A percentile compares a stretch with the other conserved stretches of the same genome.
Conservation (phyloP, 2,113 vertebrate species). For the Marmota flaviventris region DNA sequence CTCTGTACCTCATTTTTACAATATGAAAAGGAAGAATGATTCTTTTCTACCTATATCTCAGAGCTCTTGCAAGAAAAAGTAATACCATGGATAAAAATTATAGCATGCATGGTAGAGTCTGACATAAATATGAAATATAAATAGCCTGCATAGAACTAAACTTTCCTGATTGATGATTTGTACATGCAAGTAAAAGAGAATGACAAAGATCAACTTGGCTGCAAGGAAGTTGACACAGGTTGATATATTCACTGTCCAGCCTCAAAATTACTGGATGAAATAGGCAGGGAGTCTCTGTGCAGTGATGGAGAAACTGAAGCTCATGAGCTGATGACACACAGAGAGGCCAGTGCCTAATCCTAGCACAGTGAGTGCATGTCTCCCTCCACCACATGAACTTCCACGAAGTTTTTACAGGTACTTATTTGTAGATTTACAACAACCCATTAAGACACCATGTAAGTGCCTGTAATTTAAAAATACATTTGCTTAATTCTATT, state of each 20-base stretch:
- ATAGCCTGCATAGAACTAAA: not conserved
- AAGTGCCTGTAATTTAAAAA: constrained; percentile 17
- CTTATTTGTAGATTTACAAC: constrained; percentile 15
- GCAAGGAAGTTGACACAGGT: not conserved
- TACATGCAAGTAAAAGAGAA: not conserved
- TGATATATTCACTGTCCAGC: not conserved
- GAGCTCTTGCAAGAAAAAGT: not conserved
- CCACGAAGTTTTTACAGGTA: not conserved
- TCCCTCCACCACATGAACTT: not conserved
- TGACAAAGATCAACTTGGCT: not conserved
- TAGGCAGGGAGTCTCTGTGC: too few relatives aligned
- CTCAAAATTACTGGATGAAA: not conserved
- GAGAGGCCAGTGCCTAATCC: not conserved
- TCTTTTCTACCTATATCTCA: not conserved
- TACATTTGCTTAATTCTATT: not conserved
- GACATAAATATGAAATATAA: not conserved
- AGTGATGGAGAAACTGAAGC: not conserved
- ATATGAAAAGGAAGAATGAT: not conserved
- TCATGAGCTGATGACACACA: not conserved
- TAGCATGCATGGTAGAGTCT: too few relatives aligned
- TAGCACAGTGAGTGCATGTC: fast-evolving
- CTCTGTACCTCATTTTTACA: not conserved
- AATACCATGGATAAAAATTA: not conserved
- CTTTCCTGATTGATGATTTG: not conserved
- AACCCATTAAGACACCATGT: not conserved